Percentiles rank a stretch among this genome's conserved stretches.
These are phyloP conservation scores for Hyperoplus immaculatus DNA, from an alignment of 2,797 vertebrate species.

Conservation along the genomic window DNA sequence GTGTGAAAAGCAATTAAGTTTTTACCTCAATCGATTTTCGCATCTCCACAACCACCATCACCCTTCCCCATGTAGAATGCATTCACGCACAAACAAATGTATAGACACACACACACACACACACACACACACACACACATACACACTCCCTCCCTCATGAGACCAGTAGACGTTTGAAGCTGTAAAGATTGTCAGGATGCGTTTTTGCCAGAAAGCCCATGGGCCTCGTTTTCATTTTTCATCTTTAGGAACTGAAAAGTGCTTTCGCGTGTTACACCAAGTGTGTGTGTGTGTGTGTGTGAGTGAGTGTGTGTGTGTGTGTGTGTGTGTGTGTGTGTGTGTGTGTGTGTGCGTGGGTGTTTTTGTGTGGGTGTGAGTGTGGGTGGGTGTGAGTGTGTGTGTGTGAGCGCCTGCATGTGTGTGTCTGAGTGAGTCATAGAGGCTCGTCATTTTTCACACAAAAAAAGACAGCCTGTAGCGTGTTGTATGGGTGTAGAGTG, in stretches of 20 bases:
- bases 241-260: slow-evolving; percentile 58
- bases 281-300: slow-evolving; percentile 44
- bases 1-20: slow-evolving; percentile 70
- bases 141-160: slow-evolving; percentile 23
- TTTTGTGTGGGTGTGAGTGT: slow-evolving; percentile 17
- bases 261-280: slow-evolving; percentile 63
- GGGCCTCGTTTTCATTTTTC: slow-evolving; percentile 70
- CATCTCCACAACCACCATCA: slow-evolving; percentile 21
- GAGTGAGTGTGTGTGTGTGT: slow-evolving; percentile 24
- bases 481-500: not conserved
- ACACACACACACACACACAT: slow-evolving; percentile 14
- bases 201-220: slow-evolving; percentile 67
- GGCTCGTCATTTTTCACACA: slow-evolving; percentile 16
- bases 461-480: slow-evolving; percentile 2
- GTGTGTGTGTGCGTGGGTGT: slow-evolving; percentile 44
- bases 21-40: slow-evolving; percentile 52
- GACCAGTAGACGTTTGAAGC: slow-evolving; percentile 63
- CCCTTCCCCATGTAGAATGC: slow-evolving; percentile 12
- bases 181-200: slow-evolving; percentile 67
- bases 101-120: slow-evolving; percentile 15
- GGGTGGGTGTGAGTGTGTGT: not conserved
- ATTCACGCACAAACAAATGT: slow-evolving; percentile 19
- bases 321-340: slow-evolving; percentile 40
- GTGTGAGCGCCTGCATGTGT: not conserved
- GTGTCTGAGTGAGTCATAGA: slow-evolving; percentile 19